Conservation (phyloP, 2,113 vertebrate genomes). For the Cebidichthys violaceus region DNA sequence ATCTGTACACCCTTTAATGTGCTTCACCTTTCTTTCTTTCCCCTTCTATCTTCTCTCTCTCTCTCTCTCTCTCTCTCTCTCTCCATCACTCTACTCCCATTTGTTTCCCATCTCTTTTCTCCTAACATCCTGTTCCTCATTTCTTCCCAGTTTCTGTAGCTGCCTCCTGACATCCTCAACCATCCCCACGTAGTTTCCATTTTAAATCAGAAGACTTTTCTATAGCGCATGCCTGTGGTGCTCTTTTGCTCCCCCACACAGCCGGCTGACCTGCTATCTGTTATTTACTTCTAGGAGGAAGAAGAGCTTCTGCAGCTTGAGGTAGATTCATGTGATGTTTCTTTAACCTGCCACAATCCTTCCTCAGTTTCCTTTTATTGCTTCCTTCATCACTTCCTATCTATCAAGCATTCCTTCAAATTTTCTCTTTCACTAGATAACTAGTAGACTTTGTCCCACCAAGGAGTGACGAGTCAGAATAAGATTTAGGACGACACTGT, state of each 20-base stretch:
- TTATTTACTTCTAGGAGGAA: slow-evolving; percentile 82
- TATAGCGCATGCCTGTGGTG: slow-evolving; percentile 59
- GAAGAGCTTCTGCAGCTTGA: slow-evolving; percentile 85
- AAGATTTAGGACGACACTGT: neutral
- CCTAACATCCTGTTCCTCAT: slow-evolving; percentile 68
- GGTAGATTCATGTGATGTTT: slow-evolving; percentile 75
- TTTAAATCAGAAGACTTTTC: slow-evolving; percentile 30
- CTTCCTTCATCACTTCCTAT: slow-evolving; percentile 1
- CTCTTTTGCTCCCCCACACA: slow-evolving; percentile 60
- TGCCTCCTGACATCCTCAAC: slow-evolving; percentile 67
- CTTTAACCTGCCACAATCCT: neutral
- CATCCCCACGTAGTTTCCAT: slow-evolving; percentile 47
- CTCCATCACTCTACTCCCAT: slow-evolving; percentile 17
- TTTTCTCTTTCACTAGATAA: slow-evolving; percentile 5
- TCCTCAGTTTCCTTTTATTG: slow-evolving; percentile 15
- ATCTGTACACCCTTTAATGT: slow-evolving; percentile 23
- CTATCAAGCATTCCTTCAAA: slow-evolving; percentile 38
- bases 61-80: neutral
- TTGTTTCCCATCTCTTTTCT: slow-evolving; percentile 5
- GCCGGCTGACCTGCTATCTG: slow-evolving; percentile 71
- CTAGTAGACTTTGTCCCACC: neutral
- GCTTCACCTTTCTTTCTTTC: neutral
- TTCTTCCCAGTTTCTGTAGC: slow-evolving; percentile 70
- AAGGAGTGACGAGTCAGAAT: neutral
- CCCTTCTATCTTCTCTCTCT: neutral